Evolutionary conservation across 1,140 invertebrate species (phyloP).

Genomic region (Orius laevigatus): DNA sequence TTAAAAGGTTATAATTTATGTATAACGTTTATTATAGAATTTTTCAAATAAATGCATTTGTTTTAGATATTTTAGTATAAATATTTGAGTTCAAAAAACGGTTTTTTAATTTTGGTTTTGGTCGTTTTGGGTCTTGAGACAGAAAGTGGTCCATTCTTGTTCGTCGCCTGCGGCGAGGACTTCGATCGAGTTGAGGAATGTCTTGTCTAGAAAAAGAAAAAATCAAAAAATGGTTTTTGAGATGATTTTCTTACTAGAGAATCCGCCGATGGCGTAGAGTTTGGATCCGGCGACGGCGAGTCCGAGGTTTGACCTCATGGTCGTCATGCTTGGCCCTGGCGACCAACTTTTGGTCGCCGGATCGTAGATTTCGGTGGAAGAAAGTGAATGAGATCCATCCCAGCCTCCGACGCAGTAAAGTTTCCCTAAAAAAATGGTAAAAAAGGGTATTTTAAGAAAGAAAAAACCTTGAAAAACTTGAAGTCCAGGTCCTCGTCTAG

Average conservation of each 20-base stretch:
- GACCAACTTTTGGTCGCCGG: slow-evolving; percentile 40
- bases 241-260: slow-evolving; percentile 38
- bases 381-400: slow-evolving; percentile 52
- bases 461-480: slow-evolving; percentile 39
- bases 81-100: too few relatives aligned
- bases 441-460: slow-evolving; percentile 2
- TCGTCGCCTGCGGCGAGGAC: slow-evolving; percentile 44
- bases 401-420: slow-evolving; percentile 52
- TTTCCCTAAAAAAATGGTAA: slow-evolving; percentile 28
- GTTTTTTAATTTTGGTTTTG: too few relatives aligned
- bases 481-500: slow-evolving; percentile 49
- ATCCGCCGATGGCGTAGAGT: slow-evolving; percentile 65
- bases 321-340: slow-evolving; percentile 48
- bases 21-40: too few relatives aligned
- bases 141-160: slow-evolving; percentile 56
- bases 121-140: slow-evolving; percentile 17
- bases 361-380: slow-evolving; percentile 49
- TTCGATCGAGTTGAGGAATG: slow-evolving; percentile 69
- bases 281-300: slow-evolving; percentile 47
- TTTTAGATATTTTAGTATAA: too few relatives aligned
- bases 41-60: too few relatives aligned
- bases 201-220: slow-evolving; percentile 34
- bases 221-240: not conserved
- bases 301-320: slow-evolving; percentile 51
- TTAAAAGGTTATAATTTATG: too few relatives aligned